These are phyloP conservation scores for Zaprionus tsacasi DNA, from an alignment of 1,140 invertebrate genomes.

Conservation along the genomic window DNA sequence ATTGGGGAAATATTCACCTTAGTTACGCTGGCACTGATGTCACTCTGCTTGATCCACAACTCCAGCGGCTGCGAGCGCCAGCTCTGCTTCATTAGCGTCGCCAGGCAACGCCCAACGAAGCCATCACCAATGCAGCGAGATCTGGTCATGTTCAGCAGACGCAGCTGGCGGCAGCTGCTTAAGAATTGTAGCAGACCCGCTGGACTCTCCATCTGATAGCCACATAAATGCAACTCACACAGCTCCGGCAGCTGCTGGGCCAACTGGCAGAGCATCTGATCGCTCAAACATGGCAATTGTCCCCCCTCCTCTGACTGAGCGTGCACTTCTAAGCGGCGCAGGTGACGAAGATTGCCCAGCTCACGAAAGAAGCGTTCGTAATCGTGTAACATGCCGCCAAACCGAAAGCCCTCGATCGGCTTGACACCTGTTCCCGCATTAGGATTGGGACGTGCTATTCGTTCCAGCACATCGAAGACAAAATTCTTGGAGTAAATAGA, in stretches of 20 bases:
- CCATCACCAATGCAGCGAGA: slow-evolving; percentile 52
- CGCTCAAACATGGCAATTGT: slow-evolving; percentile 57
- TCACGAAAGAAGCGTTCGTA: slow-evolving; percentile 67
- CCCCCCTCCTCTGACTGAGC: slow-evolving; percentile 23
- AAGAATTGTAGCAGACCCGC: slow-evolving; percentile 60
- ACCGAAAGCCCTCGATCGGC: slow-evolving; percentile 66
- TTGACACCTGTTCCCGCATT: slow-evolving; percentile 4
- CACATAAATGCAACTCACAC: slow-evolving; percentile 62
- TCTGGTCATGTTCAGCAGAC: slow-evolving; percentile 53
- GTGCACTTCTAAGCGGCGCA: slow-evolving; percentile 54
- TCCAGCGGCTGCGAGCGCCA: slow-evolving; percentile 65
- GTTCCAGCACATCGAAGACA: slow-evolving; percentile 69
- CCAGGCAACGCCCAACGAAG: slow-evolving; percentile 57
- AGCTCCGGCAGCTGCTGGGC: slow-evolving; percentile 49
- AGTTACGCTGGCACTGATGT: slow-evolving; percentile 44
- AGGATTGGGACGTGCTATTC: slow-evolving; percentile 48
- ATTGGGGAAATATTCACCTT: slow-evolving; percentile 10
- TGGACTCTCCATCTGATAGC: slow-evolving; percentile 68
- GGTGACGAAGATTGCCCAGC: slow-evolving; percentile 51
- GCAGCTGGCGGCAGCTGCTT: slow-evolving; percentile 55
- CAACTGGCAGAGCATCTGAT: slow-evolving; percentile 54
- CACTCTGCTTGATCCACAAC: slow-evolving; percentile 63
- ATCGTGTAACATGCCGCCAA: slow-evolving; percentile 64
- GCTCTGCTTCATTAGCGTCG: slow-evolving; percentile 55
- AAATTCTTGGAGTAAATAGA: slow-evolving; percentile 79